A percentile compares a stretch with the other conserved stretches of the same genome.
phyloP scores from a whole-genome alignment of 1,140 invertebrate species.

The Ostrea denselamellosa region DNA sequence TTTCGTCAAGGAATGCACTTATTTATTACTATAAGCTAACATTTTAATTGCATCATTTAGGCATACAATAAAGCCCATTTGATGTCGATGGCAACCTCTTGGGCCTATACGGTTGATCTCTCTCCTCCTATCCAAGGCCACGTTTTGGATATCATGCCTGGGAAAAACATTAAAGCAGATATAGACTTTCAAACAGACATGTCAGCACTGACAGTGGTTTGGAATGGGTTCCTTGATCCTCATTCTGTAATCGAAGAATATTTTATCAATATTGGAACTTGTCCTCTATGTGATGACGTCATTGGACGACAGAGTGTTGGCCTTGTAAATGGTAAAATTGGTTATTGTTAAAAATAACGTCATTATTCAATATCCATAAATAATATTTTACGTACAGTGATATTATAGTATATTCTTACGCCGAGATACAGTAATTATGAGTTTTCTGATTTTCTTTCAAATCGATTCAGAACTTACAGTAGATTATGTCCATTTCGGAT shows the following conservation, averaged over 20 bases:
- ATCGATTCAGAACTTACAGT: conserved; percentile 60
- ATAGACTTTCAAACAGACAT: conserved; percentile 51
- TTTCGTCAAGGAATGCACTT: too few relatives aligned
- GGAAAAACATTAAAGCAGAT: background rate
- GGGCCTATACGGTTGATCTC: conserved; percentile 50
- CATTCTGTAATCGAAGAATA: conserved; percentile 55
- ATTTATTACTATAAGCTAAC: too few relatives aligned
- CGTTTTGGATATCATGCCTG: conserved; percentile 55
- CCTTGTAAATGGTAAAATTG: conserved; percentile 12
- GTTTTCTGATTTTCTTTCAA: background rate
- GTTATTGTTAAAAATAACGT: background rate
- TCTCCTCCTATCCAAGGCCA: conserved; percentile 53
- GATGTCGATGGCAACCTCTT: conserved; percentile 42
- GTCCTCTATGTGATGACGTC: conserved; percentile 59
- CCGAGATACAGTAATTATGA: background rate
- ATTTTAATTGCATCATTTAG: conserved; percentile 21
- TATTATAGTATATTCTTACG: background rate
- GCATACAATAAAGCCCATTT: conserved; percentile 45
- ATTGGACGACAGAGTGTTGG: conserved; percentile 50
- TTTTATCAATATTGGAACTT: conserved; percentile 58
- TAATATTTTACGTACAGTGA: background rate
- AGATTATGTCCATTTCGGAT: conserved; percentile 43
- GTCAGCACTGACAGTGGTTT: conserved; percentile 44
- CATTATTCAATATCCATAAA: background rate
- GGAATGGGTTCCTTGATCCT: conserved; percentile 60